Evolutionary conservation across 1,140 invertebrate species (phyloP).

Genomic region (Drosophila arawakana): DNA sequence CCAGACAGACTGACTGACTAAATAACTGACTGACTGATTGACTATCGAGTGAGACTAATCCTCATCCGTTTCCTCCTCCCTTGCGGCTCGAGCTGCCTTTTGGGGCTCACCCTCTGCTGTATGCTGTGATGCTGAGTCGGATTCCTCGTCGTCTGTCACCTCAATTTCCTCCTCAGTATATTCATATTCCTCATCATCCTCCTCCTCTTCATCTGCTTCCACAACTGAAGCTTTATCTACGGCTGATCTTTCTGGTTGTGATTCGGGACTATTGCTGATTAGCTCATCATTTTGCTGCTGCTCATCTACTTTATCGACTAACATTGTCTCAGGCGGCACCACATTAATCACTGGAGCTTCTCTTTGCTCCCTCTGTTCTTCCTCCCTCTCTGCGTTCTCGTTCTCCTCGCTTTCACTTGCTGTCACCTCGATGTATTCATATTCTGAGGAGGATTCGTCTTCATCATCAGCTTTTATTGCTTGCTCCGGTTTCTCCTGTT

Average conservation of each 20-base stretch:
- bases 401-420: slow-evolving; percentile 53
- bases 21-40: slow-evolving; percentile 1
- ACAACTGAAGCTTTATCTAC: slow-evolving; percentile 8
- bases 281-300: slow-evolving; percentile 7
- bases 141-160: slow-evolving; percentile 27
- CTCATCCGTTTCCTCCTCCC: slow-evolving; percentile 8
- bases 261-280: slow-evolving; percentile 29
- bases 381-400: slow-evolving; percentile 28
- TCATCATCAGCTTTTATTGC: slow-evolving; percentile 18
- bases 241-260: slow-evolving; percentile 15
- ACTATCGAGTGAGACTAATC: slow-evolving; percentile 1
- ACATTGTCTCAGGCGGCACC: slow-evolving; percentile 50
- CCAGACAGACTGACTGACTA: not conserved
- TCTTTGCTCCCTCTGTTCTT: not conserved
- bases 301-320: slow-evolving; percentile 34
- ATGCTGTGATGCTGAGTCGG: slow-evolving; percentile 4
- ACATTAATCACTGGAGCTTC: slow-evolving; percentile 58
- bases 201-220: slow-evolving; percentile 39
- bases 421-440: slow-evolving; percentile 57
- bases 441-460: slow-evolving; percentile 53
- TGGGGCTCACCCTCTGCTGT: slow-evolving; percentile 11
- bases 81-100: not conserved
- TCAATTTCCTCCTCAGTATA: slow-evolving; percentile 67
- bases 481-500: not conserved
- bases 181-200: slow-evolving; percentile 50